phyloP scores from a whole-genome alignment of 2,113 vertebrate species.

The Callipepla californica region DNA sequence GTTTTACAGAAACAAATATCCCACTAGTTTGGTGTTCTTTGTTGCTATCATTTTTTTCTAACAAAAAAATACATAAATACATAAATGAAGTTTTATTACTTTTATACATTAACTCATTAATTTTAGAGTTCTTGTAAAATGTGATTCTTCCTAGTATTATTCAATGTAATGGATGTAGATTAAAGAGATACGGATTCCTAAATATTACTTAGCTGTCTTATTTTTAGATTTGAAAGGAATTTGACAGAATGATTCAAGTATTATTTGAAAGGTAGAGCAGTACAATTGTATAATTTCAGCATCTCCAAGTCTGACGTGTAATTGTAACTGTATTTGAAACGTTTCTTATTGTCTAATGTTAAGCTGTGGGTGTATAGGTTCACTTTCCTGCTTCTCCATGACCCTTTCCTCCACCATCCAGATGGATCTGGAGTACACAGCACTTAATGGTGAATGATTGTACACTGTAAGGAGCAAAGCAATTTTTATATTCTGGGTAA shows the following conservation, averaged over 20 bases:
- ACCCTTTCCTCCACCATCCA: accelerated
- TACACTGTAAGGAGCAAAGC: neutral
- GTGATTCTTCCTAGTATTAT: neutral
- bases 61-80: too few species aligned
- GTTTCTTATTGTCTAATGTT: neutral
- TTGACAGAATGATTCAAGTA: neutral
- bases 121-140: neutral
- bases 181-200: neutral
- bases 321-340: neutral
- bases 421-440: neutral
- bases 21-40: too few species aligned
- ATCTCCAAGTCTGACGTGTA: neutral
- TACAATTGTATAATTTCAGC: neutral
- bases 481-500: neutral
- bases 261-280: neutral
- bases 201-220: neutral
- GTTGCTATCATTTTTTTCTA: too few species aligned
- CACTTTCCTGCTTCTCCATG: neutral
- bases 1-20: too few species aligned
- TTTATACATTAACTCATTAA: neutral
- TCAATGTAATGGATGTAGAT: neutral
- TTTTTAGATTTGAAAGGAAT: neutral
- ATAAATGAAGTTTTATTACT: too few species aligned
- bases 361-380: neutral
- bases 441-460: neutral